Base-by-base conservation (phyloP, 2,888 invertebrate genomes). In the Phaonia tiefii region DNA sequence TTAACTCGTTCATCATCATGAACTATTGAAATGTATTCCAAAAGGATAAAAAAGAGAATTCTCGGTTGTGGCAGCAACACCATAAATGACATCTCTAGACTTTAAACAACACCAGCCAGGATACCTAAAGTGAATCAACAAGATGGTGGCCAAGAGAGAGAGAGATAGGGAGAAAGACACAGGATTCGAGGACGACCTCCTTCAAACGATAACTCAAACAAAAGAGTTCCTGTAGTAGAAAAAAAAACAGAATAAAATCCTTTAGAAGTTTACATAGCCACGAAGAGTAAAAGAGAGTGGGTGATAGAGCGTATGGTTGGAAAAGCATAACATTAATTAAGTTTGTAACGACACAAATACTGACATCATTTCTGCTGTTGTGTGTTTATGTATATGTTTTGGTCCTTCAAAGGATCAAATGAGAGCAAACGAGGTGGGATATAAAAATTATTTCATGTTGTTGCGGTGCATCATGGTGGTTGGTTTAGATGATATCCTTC, bases 271-370 rank as follows among this genome's bases (percentile, higher is more conserved):
- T 5, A 3, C 31, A 8, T 31, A 8, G 8, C 31, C 31, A 31
- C 31, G 2, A 42, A 42, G 10, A 8, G 2, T 7, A 31, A 56
- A 10, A 37, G 31, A 60, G 4, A 17, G 15, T 2, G 15, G 31
- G 15, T 49, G 15, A n/a, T n/a, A n/a, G n/a, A n/a, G n/a, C n/a
- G n/a, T n/a, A n/a, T 3, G 39, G 39, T 63, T 63, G 42, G 11
- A 63, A 31, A 79, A 67, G 85, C 84, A 85, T 84, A 85, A 84
- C 86, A 86, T 86, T 86, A 86, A 86, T 86, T 86, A 86, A 86
- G 86, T 86, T 86, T 86, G 85, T 85, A 86, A 85, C 85, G 85
- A 70, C 69, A 86, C 84, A 84, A 85, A 86, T 80, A 82, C 80
- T 78, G 79, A 84, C 76, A 85, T 80, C 56, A 67, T 67, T 54